Evolutionary conservation across 2,888 invertebrate species (phyloP).

Genomic region (Parnassius mnemosyne): DNA sequence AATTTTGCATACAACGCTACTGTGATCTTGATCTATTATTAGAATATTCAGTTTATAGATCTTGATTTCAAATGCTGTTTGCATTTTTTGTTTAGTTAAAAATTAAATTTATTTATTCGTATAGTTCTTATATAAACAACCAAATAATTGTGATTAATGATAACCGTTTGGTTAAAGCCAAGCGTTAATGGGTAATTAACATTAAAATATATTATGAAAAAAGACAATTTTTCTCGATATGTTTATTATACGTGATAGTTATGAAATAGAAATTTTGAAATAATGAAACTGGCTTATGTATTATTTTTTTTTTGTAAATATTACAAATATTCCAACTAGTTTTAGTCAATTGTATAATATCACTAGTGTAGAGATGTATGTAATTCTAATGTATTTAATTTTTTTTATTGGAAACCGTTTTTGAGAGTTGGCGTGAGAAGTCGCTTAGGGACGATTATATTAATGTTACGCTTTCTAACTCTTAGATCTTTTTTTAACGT

Average conservation of each 20-base stretch:
- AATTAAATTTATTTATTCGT: conserved; percentile 29
- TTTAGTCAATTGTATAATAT: conserved; percentile 74
- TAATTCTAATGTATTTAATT: conserved; percentile 60
- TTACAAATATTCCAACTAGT: conserved; percentile 72
- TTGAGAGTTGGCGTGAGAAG: conserved; percentile 28
- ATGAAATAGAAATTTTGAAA: conserved; percentile 28
- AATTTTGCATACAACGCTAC: conserved; percentile 27
- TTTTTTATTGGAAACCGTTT: conserved; percentile 51
- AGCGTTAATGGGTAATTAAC: conserved; percentile 32
- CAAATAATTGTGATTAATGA: conserved; percentile 45
- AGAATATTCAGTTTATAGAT: background rate
- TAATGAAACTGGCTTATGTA: conserved; percentile 52
- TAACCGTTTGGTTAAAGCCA: conserved; percentile 26
- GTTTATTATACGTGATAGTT: conserved; percentile 31
- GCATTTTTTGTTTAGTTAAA: conserved; percentile 26
- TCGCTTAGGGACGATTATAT: background rate
- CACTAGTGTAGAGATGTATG: conserved; percentile 57
- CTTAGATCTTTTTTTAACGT: background rate
- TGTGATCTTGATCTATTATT: conserved; percentile 28
- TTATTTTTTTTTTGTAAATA: conserved; percentile 67
- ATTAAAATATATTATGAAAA: conserved; percentile 35
- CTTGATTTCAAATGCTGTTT: conserved; percentile 25
- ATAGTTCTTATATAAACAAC: conserved; percentile 39
- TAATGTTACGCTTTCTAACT: conserved; percentile 1
- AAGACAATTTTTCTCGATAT: conserved; percentile 44